Conservation (phyloP, 1,140 invertebrate species). For the Sitophilus oryzae region DNA sequence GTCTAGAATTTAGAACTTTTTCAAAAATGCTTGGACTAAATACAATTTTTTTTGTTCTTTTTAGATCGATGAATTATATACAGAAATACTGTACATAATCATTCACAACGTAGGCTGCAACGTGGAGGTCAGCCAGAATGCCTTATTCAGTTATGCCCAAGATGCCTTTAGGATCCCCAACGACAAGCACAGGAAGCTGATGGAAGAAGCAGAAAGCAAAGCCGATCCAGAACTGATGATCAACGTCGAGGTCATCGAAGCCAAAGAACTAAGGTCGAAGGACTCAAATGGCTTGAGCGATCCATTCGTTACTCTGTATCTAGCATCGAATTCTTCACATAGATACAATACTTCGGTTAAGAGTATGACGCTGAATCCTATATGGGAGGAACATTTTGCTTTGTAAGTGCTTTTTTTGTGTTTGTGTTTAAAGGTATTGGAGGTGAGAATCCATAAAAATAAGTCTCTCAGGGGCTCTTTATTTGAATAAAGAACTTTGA, state of each 20-base stretch:
- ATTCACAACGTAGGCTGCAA: conserved; percentile 84
- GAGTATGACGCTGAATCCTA: conserved; percentile 77
- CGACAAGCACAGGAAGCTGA: conserved; percentile 62
- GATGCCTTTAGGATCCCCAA: conserved; percentile 81
- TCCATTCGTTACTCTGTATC: conserved; percentile 84
- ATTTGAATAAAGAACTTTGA: no score
- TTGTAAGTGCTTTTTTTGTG: conserved; percentile 66
- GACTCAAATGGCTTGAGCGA: conserved; percentile 95
- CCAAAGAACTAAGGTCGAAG: conserved; percentile 85
- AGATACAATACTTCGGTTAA: conserved; percentile 89
- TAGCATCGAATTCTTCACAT: conserved; percentile 67
- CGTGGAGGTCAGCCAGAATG: conserved; percentile 61
- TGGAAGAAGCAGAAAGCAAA: conserved; percentile 63
- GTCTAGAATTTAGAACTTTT: no score
- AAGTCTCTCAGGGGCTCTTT: no score
- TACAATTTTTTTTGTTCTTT: no score
- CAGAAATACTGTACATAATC: conserved; percentile 88
- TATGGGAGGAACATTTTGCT: conserved; percentile 96
- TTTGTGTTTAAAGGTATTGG: not conserved
- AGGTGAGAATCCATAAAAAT: no score
- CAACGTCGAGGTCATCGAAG: conserved; percentile 90
- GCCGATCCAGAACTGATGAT: conserved; percentile 87
- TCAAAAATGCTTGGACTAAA: no score
- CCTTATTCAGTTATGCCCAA: conserved; percentile 76
- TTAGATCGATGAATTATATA: conserved; percentile 85